Evolutionary conservation across 92 coral and sea anemone species (phyloP), one percentile per base, ranked within the genome.

Genomic region (Porites lobata): DNA sequence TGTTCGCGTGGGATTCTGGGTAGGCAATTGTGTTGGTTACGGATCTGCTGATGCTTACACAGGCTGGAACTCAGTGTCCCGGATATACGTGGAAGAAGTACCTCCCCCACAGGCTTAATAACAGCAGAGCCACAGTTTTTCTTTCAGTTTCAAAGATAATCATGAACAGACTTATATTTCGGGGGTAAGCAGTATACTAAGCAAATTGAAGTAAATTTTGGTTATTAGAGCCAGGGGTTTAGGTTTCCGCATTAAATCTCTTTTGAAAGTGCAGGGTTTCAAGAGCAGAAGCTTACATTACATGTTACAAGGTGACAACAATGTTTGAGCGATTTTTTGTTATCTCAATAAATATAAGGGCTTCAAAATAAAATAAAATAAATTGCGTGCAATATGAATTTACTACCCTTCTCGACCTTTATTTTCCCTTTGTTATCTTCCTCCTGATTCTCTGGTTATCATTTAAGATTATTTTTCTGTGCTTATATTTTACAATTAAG

Each of bases 1-100:
- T 54, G 59, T 54, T 9, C 59, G 59, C 59, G 59, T 54, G 59
- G 59, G 59, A 6, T 54, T 54, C 59, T 54, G 59, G 59, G 59
- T 54, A 8, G 59, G 59, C 13, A 6, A 6, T 6, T 54, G 59
- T 54, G 59, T 1, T 0, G 59, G 59, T 6, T 1, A 6, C 11
- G 9, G 9, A 9, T 61, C 65, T 61, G 65, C 65, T 61, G 65
- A 61, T 13, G 65, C 65, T 18, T 14, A 61, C 65, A 61, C 65
- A 61, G 65, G 65, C 65, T 61, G 65, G 19, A 61, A 61, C 65
- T 61, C 65, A 61, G 65, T 61, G 65, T 61, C 65, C 19, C 65
- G 65, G 65, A 61, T 61, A 18, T 61, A 61, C 65, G 65, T 61
- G 65, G 65, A 61, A 61, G 65, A 61, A 61, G 18, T 61, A 61